Percentiles rank a stretch among this genome's conserved stretches.
These are phyloP conservation scores for Spongilla lacustris DNA, from an alignment of 37 sponge, comb jelly and placozoan species.

Conservation along the genomic window DNA sequence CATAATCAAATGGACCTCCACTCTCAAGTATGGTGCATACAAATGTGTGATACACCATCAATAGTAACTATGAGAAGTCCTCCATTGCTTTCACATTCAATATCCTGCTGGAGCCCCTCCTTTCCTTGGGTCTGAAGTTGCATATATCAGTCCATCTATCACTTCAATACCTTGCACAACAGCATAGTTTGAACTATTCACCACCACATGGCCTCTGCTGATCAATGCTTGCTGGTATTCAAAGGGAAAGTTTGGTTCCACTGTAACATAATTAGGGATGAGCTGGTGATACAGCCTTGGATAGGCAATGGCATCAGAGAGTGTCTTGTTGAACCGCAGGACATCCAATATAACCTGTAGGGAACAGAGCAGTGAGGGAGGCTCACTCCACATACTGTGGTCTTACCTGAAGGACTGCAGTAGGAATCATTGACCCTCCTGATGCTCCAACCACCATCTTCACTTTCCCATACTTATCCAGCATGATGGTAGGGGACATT, in stretches of 20 bases:
- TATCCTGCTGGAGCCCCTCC: slow-evolving; percentile 83
- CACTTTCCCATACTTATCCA: slow-evolving; percentile 36
- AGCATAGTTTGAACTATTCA: not conserved
- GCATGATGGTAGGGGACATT: slow-evolving; percentile 74
- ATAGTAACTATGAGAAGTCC: too few relatives aligned
- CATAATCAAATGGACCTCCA: too few relatives aligned
- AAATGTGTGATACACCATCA: too few relatives aligned
- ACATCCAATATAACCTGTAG: slow-evolving; percentile 66
- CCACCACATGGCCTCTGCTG: slow-evolving; percentile 38
- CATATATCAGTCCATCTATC: slow-evolving; percentile 33
- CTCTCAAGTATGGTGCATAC: too few relatives aligned
- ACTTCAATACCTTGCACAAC: slow-evolving; percentile 76
- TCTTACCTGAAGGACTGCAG: slow-evolving; percentile 65
- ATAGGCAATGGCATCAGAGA: slow-evolving; percentile 51
- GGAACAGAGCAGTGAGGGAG: not conserved
- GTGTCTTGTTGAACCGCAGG: slow-evolving; percentile 41
- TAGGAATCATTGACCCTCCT: slow-evolving; percentile 87
- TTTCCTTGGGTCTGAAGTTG: slow-evolving; percentile 78
- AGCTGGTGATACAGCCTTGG: slow-evolving; percentile 83
- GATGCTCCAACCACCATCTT: slow-evolving; percentile 88
- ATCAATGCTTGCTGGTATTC: slow-evolving; percentile 21
- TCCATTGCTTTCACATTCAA: slow-evolving; percentile 11
- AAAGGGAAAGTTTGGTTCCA: slow-evolving; percentile 62
- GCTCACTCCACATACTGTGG: too few relatives aligned
- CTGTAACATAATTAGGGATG: slow-evolving; percentile 49